These are phyloP conservation scores for Enteromius treurensis DNA, from an alignment of 2,797 vertebrate genomes.

Conservation along the genomic window DNA sequence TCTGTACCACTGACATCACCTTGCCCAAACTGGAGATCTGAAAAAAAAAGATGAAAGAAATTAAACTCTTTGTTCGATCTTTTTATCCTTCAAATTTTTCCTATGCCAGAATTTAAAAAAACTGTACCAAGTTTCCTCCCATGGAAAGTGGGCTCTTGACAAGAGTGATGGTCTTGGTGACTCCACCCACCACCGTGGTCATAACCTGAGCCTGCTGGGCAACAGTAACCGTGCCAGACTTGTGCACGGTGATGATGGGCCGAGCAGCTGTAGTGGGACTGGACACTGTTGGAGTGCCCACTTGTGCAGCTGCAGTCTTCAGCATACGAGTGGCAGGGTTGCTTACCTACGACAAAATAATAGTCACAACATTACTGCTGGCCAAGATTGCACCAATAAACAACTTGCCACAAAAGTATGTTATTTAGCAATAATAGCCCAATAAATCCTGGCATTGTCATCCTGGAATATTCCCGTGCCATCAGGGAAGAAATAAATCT, in stretches of 20 bases:
- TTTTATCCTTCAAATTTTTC: no score
- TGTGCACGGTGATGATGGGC: conserved; percentile 96
- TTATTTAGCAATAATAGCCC: no score
- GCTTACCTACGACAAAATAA: conserved; percentile 80
- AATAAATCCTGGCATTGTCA: no score
- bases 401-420: background rate
- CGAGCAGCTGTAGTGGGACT: conserved; percentile 83
- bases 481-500: no score
- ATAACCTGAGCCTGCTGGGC: conserved; percentile 95
- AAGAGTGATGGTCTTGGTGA: conserved; percentile 95
- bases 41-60: conserved; percentile 59
- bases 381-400: background rate
- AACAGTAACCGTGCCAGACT: conserved; percentile 92
- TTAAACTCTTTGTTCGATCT: background rate
- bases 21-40: conserved; percentile 94
- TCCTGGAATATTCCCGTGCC: no score
- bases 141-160: conserved; percentile 95
- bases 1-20: conserved; percentile 95
- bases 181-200: conserved; percentile 92
- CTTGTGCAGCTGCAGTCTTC: conserved; percentile 92
- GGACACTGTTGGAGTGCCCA: conserved; percentile 83
- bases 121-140: conserved; percentile 86
- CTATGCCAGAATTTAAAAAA: background rate
- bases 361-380: background rate
- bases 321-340: conserved; percentile 94